Conservation (phyloP, 1,140 invertebrate genomes). For the Drosophila auraria region DNA sequence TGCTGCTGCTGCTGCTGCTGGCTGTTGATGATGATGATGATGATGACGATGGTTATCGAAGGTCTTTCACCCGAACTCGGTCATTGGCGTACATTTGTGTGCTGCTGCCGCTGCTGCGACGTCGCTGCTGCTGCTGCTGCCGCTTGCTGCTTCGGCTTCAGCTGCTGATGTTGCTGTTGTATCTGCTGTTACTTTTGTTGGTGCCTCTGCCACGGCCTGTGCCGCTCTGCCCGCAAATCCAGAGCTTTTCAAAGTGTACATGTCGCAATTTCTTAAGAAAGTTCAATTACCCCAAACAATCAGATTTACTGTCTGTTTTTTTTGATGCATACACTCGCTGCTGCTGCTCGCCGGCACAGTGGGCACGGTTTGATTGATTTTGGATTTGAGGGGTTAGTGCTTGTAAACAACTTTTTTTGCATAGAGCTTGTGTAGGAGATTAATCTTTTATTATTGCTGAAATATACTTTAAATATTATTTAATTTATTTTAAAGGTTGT, state of each 20-base stretch:
- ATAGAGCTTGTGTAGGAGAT: no score
- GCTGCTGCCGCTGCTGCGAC: constrained; percentile 50
- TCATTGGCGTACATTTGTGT: constrained; percentile 85
- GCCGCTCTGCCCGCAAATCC: constrained; percentile 75
- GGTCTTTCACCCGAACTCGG: constrained; percentile 85
- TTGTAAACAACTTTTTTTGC: not conserved
- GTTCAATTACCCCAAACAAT: constrained; percentile 85
- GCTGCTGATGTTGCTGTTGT: constrained; percentile 46
- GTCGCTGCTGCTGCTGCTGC: constrained; percentile 18
- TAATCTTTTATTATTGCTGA: no score
- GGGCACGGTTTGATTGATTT: not conserved
- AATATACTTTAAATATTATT: no score
- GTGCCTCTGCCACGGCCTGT: constrained; percentile 50
- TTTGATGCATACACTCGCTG: constrained; percentile 82
- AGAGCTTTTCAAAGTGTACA: constrained; percentile 85
- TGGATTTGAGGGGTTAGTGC: no score
- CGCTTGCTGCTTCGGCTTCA: constrained; percentile 26
- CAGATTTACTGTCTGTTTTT: constrained; percentile 85
- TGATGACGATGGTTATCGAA: constrained; percentile 85
- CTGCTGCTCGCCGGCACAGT: constrained; percentile 37
- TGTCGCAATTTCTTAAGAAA: constrained; percentile 85
- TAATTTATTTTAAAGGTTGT: no score
- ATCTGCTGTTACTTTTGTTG: constrained; percentile 47
- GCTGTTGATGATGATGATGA: constrained; percentile 79
- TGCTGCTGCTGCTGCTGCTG: constrained; percentile 68